A percentile compares a stretch with the other conserved stretches of the same genome.
These are phyloP conservation scores for Leptinotarsa lineolata DNA, from an alignment of 1,140 invertebrate species.

Conservation along the genomic window DNA sequence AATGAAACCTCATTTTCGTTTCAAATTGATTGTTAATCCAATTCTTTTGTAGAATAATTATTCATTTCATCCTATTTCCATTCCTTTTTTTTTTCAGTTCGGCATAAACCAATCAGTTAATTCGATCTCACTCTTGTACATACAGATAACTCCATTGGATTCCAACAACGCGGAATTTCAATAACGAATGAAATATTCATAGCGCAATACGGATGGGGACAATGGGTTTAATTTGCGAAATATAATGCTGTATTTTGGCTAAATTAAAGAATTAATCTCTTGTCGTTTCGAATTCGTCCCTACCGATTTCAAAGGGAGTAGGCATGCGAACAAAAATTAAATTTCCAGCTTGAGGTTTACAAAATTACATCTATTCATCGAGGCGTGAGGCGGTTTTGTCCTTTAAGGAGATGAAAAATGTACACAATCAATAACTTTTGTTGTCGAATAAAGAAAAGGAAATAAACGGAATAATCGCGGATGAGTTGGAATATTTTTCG, in stretches of 20 bases:
- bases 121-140: neutral
- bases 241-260: neutral
- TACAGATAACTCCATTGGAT: neutral
- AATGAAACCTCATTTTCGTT: neutral
- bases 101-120: neutral
- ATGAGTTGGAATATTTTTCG: neutral
- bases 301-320: neutral
- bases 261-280: constrained; percentile 2
- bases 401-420: neutral
- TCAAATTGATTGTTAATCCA: neutral
- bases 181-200: neutral
- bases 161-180: neutral
- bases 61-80: neutral
- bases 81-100: neutral
- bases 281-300: constrained; percentile 1
- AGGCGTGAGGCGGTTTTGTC: neutral
- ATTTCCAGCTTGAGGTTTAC: neutral
- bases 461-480: neutral
- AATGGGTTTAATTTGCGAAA: neutral
- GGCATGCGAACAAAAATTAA: neutral
- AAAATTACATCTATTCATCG: constrained; percentile 2
- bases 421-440: neutral
- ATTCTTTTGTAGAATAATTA: neutral
- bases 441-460: neutral
- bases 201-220: neutral